Conservation (phyloP, 1,140 invertebrate species). For the Leptonema lineaticorne region DNA sequence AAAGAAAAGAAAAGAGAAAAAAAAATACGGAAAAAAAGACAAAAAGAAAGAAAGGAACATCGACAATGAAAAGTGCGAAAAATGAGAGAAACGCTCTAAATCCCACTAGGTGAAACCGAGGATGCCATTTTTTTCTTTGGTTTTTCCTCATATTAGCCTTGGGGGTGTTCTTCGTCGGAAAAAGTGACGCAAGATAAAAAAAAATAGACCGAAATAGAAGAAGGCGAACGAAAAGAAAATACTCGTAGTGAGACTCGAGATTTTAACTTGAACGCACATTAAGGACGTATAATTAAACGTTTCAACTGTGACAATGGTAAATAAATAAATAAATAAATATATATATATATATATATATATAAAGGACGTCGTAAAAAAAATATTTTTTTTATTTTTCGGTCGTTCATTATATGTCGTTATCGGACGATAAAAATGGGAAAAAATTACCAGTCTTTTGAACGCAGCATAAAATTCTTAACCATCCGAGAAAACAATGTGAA, state of each 20-base stretch:
- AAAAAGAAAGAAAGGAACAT: neutral
- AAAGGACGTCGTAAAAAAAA: neutral
- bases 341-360: neutral
- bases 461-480: no score
- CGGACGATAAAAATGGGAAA: no score
- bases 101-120: neutral
- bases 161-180: neutral
- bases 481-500: no score
- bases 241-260: no score
- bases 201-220: no score
- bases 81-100: slow-evolving; percentile 2
- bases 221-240: no score
- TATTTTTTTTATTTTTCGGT: no score
- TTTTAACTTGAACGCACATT: neutral
- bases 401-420: no score
- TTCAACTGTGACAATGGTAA: neutral
- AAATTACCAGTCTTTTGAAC: no score
- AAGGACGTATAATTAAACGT: slow-evolving; percentile 9
- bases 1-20: slow-evolving; percentile 3
- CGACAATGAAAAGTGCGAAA: slow-evolving; percentile 18
- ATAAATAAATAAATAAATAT: neutral
- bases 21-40: slow-evolving; percentile 9
- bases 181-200: neutral
- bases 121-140: neutral
- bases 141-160: neutral